Evolutionary conservation across 2,113 vertebrate genomes (phyloP), one percentile per base, ranked within the genome.

Genomic region (Microcebus griseorufus): DNA sequence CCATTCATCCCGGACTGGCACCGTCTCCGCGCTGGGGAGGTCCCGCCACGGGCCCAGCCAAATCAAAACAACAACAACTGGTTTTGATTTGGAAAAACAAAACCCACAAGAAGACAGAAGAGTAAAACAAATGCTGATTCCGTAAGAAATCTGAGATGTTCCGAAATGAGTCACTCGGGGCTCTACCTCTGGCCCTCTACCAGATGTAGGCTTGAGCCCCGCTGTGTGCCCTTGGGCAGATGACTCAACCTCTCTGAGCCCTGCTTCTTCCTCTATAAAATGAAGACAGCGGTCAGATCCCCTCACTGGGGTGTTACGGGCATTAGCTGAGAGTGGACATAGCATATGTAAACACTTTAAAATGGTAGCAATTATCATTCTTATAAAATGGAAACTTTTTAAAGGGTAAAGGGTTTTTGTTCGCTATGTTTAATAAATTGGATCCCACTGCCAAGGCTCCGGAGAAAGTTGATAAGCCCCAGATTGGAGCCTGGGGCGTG

Each of bases 31-130:
- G 75, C 9, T 69, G 65, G 65, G 93, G 79, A 69, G 76, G 75
- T 80, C 78, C 37, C 10, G 34, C 83, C 27, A 14, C 82, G 45
- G 29, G 29, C n/a, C 39, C 84, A 42, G 1, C 58, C 6, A 16
- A 76, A n/a, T 55, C 60, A 39, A 64, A 90, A 91, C 69, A 75
- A 90, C 70, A 86, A 69, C 92, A 88, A 94, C 76, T 90, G 78
- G 78, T 83, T 92, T 84, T 87, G 78, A 93, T 98, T 96, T 97
- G 91, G 83, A 67, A 78, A 95, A 87, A 76, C 55, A 53, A 93
- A 95, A 64, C 62, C 58, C 91, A 78, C 78, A 23, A 82, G 83
- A 73, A 34, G 55, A 85, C 48, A 16, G 89, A 80, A 25, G 88
- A 29, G 58, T 37, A 3, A 72, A 58, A n/a, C 12, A 81, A 23